Base-by-base conservation (phyloP, 2,797 vertebrate genomes). In the Gymnothorax reevesii region DNA sequence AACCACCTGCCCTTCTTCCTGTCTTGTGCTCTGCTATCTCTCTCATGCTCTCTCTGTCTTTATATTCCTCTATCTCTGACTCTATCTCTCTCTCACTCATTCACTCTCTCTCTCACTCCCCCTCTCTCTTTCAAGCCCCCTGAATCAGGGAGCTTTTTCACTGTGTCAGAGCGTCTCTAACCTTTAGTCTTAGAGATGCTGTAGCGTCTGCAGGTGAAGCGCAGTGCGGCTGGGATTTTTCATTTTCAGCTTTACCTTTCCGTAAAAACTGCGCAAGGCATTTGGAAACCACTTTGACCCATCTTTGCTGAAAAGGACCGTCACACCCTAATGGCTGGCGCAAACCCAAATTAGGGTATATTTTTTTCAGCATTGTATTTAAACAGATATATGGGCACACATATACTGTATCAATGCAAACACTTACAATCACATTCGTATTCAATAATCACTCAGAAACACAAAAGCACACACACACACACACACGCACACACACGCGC, bases 41-140 rank as follows among this genome's bases (percentile, higher is more conserved):
- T 83, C 77, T 79, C 83, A 27, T 22, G 57, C 64, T 91, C 91
- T 93, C 91, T 89, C 84, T 91, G 90, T 86, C 84, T 85, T 25
- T 33, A 17, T 15, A 57, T 59, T 15, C 15, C 57, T 59, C 57
- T 59, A 1, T 59, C 57, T 59, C 57, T 27, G n/a, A 25, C 25
- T 33, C 25, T 71, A n/a, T 71, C 66, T 33, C 25, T 27, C 4
- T 27, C 66, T 71, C 66, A 25, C 25, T 71, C 66, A 3, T 7
- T 71, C 15, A 3, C 9, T 13, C 66, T 27, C 25, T 71, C 66
- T 5, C 7, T 27, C 71, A 17, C 71, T 17, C 8, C 33, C 69
- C 33, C 69, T 73, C 7, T 42, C 9, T 33, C 69, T 73, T 1
- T 42, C 69, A 7, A 9, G 8, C 2, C 5, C 1, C 12, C 42